Evolutionary conservation across 1,140 invertebrate species (phyloP).

Genomic region (Cydia pomonella): DNA sequence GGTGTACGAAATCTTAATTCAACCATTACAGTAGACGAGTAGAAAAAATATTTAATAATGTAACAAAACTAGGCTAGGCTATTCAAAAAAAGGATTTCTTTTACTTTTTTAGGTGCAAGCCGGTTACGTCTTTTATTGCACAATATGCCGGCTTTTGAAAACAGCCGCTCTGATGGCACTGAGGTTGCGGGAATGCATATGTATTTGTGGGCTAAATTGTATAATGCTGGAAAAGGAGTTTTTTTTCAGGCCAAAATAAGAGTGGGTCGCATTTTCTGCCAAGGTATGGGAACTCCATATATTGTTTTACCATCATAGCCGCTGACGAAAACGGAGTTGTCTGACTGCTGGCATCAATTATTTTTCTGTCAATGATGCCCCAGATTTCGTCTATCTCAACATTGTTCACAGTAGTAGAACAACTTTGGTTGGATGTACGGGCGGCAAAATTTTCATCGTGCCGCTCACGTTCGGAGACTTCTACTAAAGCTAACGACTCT

Average conservation of each 20-base stretch:
- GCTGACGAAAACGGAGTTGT: conserved; percentile 37
- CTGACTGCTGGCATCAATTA: conserved; percentile 33
- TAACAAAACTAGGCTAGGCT: conserved; percentile 14
- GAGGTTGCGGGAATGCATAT: conserved; percentile 27
- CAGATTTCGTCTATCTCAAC: conserved; percentile 36
- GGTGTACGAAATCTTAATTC: no score
- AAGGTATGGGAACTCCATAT: conserved; percentile 42
- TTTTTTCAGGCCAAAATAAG: conserved; percentile 39
- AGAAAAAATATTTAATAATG: no score
- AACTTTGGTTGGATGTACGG: conserved; percentile 35
- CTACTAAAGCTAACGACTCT: no score
- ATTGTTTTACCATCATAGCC: conserved; percentile 41
- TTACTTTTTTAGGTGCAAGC: conserved; percentile 39
- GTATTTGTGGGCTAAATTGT: conserved; percentile 33
- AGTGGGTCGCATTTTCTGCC: conserved; percentile 43
- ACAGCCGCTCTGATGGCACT: conserved; percentile 29
- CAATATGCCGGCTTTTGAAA: conserved; percentile 36
- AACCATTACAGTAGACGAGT: no score
- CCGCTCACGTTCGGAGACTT: conserved; percentile 32
- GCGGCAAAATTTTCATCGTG: background rate
- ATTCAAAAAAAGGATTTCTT: conserved; percentile 42
- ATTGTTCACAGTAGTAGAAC: conserved; percentile 10
- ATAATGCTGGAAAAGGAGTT: conserved; percentile 19
- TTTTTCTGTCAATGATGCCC: conserved; percentile 38
- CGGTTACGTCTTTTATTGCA: conserved; percentile 41